Evolutionary conservation across 2,797 vertebrate genomes (phyloP).

Genomic region (Semotilus atromaculatus): DNA sequence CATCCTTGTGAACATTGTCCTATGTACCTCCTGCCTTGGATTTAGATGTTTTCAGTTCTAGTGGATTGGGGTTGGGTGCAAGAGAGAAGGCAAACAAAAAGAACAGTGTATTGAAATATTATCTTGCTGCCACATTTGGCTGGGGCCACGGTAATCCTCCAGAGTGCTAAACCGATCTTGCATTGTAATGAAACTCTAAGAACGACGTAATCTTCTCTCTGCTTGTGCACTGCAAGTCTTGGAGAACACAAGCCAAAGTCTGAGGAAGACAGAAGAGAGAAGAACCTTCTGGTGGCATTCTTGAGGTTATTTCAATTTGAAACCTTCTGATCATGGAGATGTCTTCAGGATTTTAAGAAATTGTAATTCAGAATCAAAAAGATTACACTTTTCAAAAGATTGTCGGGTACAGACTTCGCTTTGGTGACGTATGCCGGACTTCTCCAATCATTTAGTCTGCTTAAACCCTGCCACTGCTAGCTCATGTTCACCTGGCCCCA

Average conservation of each 20-base stretch:
- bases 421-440: background rate
- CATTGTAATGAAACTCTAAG: slow-evolving; percentile 61
- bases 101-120: slow-evolving; percentile 57
- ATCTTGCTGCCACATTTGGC: slow-evolving; percentile 59
- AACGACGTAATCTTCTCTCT: slow-evolving; percentile 56
- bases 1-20: slow-evolving; percentile 31
- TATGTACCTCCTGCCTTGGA: slow-evolving; percentile 36
- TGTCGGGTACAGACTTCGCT: background rate
- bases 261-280: slow-evolving; percentile 10
- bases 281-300: slow-evolving; percentile 43
- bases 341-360: background rate
- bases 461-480: background rate
- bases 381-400: slow-evolving; percentile 10
- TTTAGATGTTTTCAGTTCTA: slow-evolving; percentile 49
- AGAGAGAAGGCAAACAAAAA: slow-evolving; percentile 49
- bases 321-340: slow-evolving; percentile 4
- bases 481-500: background rate
- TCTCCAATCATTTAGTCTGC: background rate
- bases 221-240: slow-evolving; percentile 49
- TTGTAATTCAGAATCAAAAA: background rate
- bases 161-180: slow-evolving; percentile 48
- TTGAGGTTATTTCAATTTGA: slow-evolving; percentile 25
- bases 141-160: slow-evolving; percentile 55
- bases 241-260: slow-evolving; percentile 45
- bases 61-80: slow-evolving; percentile 42